Evolutionary conservation across 2,888 invertebrate genomes (phyloP).

Genomic region (Eurois occulta): DNA sequence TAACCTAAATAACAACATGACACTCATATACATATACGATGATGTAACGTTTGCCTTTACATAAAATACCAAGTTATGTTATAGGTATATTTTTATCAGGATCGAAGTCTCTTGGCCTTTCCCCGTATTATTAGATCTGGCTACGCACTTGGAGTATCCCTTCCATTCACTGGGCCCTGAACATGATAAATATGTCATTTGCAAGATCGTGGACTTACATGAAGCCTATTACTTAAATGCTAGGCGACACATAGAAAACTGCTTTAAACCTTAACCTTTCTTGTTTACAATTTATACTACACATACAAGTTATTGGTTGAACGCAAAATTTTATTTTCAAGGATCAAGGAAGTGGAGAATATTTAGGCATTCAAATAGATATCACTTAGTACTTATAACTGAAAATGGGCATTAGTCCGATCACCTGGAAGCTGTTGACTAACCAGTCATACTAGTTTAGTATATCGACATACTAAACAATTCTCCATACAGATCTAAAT

Average conservation of each 20-base stretch:
- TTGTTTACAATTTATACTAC: no score
- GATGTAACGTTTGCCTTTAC: constrained; percentile 5
- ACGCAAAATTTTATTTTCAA: neutral
- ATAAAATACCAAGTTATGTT: neutral
- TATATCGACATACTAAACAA: neutral
- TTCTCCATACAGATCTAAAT: neutral
- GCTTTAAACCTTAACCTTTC: neutral
- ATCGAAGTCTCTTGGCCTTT: constrained; percentile 62
- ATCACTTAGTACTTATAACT: no score
- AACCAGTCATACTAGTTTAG: neutral
- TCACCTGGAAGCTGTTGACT: neutral
- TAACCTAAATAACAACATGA: neutral
- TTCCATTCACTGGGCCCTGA: constrained; percentile 17
- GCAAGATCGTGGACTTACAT: neutral
- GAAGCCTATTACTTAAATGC: neutral
- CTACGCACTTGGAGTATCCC: constrained; percentile 17
- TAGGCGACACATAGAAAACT: neutral
- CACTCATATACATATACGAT: neutral
- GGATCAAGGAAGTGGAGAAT: no score
- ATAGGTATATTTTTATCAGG: constrained; percentile 51
- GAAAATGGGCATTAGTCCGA: no score
- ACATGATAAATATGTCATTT: constrained; percentile 4
- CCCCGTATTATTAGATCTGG: constrained; percentile 60
- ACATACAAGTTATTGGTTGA: no score
- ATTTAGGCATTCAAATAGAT: no score